These are phyloP conservation scores for Condylura cristata DNA, from an alignment of 2,113 vertebrate genomes.

Conservation along the genomic window DNA sequence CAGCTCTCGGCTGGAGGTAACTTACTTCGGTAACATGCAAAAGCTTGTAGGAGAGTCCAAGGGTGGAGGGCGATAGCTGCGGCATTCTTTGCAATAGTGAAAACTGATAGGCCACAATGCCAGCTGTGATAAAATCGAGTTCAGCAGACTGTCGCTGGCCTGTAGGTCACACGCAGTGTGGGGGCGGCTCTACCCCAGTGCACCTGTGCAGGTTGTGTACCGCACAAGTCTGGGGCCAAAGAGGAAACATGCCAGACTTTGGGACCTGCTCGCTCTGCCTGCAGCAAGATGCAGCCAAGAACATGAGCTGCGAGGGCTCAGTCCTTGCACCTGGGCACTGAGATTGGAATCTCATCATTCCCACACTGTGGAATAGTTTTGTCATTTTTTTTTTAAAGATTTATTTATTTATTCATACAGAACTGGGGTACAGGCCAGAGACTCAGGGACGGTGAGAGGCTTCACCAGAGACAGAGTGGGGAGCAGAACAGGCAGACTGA, in stretches of 20 bases:
- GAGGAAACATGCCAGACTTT: not conserved
- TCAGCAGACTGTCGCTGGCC: too few relatives aligned
- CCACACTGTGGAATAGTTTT: too few relatives aligned
- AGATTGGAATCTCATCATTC: too few relatives aligned
- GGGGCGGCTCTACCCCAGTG: fast-evolving
- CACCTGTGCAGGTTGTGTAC: fast-evolving
- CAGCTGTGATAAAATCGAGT: not conserved
- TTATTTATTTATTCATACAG: too few relatives aligned
- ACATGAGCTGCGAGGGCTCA: too few relatives aligned
- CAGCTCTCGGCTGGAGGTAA: not conserved
- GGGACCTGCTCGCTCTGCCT: not conserved
- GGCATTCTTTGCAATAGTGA: not conserved
- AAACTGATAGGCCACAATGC: not conserved
- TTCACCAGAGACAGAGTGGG: too few relatives aligned
- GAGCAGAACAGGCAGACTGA: too few relatives aligned
- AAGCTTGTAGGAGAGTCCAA: not conserved
- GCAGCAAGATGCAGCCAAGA: too few relatives aligned
- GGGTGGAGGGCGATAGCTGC: not conserved
- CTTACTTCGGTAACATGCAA: not conserved
- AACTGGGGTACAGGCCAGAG: too few relatives aligned
- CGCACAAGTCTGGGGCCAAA: not conserved
- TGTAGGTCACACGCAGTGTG: not conserved
- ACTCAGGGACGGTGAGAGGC: too few relatives aligned
- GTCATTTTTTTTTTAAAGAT: too few relatives aligned
- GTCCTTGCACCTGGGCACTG: too few relatives aligned